Conservation (phyloP, 2,113 vertebrate genomes). For the Lonchura striata region DNA sequence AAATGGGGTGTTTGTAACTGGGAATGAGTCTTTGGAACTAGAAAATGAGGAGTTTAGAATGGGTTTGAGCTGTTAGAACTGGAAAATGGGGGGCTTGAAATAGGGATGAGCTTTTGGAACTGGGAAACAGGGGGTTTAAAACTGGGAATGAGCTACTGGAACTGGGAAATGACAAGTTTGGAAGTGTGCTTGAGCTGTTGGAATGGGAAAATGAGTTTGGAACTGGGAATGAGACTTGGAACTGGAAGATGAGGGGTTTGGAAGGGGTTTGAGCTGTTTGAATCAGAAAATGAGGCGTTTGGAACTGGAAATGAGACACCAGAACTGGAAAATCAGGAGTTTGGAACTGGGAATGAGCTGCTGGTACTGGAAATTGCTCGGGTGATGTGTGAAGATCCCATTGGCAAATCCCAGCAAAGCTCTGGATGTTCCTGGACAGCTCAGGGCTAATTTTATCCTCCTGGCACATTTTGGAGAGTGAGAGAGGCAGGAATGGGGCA, state of each 20-base stretch:
- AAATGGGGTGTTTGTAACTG: background rate
- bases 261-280: rapidly evolving
- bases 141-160: rapidly evolving
- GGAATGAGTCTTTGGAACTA: background rate
- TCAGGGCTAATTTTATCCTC: background rate
- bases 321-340: background rate
- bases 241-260: background rate
- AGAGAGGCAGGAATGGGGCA: background rate
- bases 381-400: rapidly evolving
- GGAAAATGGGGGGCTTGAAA: background rate
- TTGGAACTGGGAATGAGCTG: background rate
- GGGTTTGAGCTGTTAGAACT: rapidly evolving
- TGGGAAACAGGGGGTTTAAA: background rate
- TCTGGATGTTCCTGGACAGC: background rate
- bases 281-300: rapidly evolving
- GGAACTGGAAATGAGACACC: background rate
- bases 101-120: no score
- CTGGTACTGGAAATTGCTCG: background rate
- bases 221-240: background rate
- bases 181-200: background rate
- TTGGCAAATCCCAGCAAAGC: background rate
- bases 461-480: background rate
- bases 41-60: background rate
- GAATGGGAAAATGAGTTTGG: background rate
- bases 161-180: background rate